Evolutionary conservation across 2,797 vertebrate genomes (phyloP).

Genomic region (Argya squamiceps): DNA sequence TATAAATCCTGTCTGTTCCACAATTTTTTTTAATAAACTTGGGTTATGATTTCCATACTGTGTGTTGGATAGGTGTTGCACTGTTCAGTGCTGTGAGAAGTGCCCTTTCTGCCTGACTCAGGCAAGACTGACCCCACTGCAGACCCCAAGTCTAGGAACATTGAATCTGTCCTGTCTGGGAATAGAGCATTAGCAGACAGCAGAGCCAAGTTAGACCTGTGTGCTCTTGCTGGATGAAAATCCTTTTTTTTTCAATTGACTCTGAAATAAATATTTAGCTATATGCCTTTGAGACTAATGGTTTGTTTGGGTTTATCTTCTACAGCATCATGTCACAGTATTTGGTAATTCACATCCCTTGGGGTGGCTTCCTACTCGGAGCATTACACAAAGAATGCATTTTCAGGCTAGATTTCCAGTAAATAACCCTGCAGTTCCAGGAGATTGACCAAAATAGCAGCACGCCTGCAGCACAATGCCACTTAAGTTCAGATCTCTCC

Average conservation of each 20-base stretch:
- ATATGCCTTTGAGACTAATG: constrained; percentile 41
- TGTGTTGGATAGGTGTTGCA: neutral
- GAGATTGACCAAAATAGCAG: constrained; percentile 56
- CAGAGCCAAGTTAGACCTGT: neutral
- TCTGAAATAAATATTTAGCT: constrained; percentile 71
- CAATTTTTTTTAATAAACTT: neutral
- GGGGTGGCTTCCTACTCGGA: constrained; percentile 44
- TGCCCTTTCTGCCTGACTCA: neutral
- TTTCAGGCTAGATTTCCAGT: constrained; percentile 68
- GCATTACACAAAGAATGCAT: constrained; percentile 57
- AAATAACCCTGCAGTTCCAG: constrained; percentile 57
- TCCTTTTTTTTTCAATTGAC: constrained; percentile 17
- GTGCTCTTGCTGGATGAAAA: constrained; percentile 24
- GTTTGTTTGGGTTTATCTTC: constrained; percentile 68
- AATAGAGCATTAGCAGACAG: neutral
- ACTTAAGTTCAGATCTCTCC: constrained; percentile 11
- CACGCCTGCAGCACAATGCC: neutral
- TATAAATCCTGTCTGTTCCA: neutral
- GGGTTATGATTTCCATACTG: neutral
- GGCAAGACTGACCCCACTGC: neutral
- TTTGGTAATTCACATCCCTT: constrained; percentile 59
- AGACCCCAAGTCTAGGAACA: neutral
- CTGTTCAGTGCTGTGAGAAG: neutral
- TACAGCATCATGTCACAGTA: constrained; percentile 18
- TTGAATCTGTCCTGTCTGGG: neutral